These are phyloP conservation scores for Craseonycteris thonglongyai DNA, from an alignment of 2,113 vertebrate species.

Conservation along the genomic window DNA sequence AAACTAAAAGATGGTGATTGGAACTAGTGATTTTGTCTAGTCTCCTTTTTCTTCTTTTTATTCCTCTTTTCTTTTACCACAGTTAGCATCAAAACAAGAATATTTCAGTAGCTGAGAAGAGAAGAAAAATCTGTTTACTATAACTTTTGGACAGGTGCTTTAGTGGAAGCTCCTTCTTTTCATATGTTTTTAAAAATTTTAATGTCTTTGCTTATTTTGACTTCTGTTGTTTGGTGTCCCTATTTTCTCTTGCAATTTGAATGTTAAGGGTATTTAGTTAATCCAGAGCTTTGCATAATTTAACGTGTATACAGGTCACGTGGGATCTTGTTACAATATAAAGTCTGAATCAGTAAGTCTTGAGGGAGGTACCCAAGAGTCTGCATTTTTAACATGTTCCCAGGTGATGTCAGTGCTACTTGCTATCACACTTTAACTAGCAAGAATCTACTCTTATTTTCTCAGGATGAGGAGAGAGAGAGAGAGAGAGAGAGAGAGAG, in stretches of 20 bases:
- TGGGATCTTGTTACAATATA: conserved; percentile 18
- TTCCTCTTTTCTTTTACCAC: not conserved
- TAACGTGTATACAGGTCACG: not conserved
- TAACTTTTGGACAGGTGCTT: not conserved
- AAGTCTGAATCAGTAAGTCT: not conserved
- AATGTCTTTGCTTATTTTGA: not conserved
- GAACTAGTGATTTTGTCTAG: not conserved
- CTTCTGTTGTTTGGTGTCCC: not conserved
- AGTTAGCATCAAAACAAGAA: not conserved
- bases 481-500: too few species aligned
- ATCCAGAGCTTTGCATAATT: not conserved
- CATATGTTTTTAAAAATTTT: not conserved
- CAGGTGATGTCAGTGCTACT: too few species aligned
- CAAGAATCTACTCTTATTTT: too few species aligned
- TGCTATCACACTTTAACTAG: too few species aligned
- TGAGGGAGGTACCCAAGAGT: too few species aligned
- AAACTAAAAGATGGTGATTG: not conserved
- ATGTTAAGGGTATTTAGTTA: not conserved
- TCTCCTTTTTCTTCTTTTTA: not conserved
- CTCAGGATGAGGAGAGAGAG: too few species aligned
- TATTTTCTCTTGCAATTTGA: not conserved
- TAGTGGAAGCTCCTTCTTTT: not conserved
- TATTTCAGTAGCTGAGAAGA: not conserved
- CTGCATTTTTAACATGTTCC: too few species aligned
- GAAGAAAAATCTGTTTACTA: not conserved